Base-by-base conservation (phyloP, 1,140 invertebrate genomes). In the Papilio glaucus region DNA sequence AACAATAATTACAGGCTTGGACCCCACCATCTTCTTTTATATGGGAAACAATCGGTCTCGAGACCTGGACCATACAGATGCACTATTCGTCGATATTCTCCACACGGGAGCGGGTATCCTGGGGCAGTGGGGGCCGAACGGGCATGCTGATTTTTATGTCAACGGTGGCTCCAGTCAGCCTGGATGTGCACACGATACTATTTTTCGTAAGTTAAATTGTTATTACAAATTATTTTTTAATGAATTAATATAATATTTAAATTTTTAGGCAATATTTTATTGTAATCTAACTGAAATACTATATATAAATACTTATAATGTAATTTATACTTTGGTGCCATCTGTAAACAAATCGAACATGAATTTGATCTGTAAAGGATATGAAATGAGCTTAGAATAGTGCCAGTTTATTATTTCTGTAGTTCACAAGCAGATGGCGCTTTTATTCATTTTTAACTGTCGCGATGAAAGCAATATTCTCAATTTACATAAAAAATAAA, bases 131-230 rank as follows among this genome's bases (percentile, higher is more conserved):
- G 96, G 97, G 2, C 96, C 96, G 0, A 97, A 96, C 79, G 97
- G 97, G 0, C 97, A 98, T 85, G 97, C 97, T 9, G 97, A 98
- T 87, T 98, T 98, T 89, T 98, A 98, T 90, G 96, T 98, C 26
- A 98, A 98, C 85, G 97, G 97, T 9, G 97, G 97, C 38, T 97
- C 96, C 45, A 96, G 96, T 79, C 97, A 98, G 81, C 97, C 97
- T 2, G 97, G 97, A 62, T 98, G 97, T 83, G 95, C 96, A 0
- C 96, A 96, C 49, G 94, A 96, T 65, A 97, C 96, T 1, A 93
- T 97, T 49, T 96, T 97, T 80, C 95, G 97, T 97, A 94, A 96
- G 95, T 94, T 18, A 21, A 45, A 42, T 53, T 72, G 8, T 65
- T 39, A 10, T 73, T 76, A 39, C 18, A 15, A 4, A 21, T 62